Base-by-base conservation (phyloP, 2,888 invertebrate species). In the Caenorhabditis doughertyi region DNA sequence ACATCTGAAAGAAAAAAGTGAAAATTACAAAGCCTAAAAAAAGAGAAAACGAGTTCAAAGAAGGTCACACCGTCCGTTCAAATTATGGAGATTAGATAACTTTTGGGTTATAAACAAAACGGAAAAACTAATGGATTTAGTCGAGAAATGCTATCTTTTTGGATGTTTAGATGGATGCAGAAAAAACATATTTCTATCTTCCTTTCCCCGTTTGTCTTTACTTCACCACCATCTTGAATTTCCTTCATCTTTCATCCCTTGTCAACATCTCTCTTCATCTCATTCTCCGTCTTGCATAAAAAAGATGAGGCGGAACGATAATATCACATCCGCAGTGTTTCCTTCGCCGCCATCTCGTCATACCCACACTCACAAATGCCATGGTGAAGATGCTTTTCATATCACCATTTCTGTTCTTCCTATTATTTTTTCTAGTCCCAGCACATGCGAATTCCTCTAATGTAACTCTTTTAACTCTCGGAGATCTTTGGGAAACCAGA, bases 1-100 rank as follows among this genome's bases (percentile, higher is more conserved):
- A 90, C 82, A 85, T 90, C 89, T 90, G 81, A 65, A 89, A 86
- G 44, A 60, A 39, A 65, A 35, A 64, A 56, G 56, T 64, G 58
- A 60, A 58, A 67, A 67, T 53, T 39, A 27, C 11, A 39, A 67
- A 42, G 27, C 23, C n/a, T n/a, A 60, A 51, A 68, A 74, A 67
- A 77, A 68, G 68, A 25, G 68, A 67, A 77, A 77, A 77, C 77
- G 58, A 53, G 77, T 77, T 67, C 53, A 51, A 77, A 71, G 71
- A 79, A 71, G 79, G 71, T 71, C 71, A 79, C 64, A 79, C 64
- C 55, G 23, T 44, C 39, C 49, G 67, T 49, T 39, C 18, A 55
- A 35, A 44, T 60, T 13, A 60, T 11, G 42, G 55, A 58, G 58
- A 60, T 68, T 68, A 68, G 68, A 67, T 60, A 76, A 68, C 76